Conservation (phyloP, 2,888 invertebrate genomes). For the Periphyllus acericola region DNA sequence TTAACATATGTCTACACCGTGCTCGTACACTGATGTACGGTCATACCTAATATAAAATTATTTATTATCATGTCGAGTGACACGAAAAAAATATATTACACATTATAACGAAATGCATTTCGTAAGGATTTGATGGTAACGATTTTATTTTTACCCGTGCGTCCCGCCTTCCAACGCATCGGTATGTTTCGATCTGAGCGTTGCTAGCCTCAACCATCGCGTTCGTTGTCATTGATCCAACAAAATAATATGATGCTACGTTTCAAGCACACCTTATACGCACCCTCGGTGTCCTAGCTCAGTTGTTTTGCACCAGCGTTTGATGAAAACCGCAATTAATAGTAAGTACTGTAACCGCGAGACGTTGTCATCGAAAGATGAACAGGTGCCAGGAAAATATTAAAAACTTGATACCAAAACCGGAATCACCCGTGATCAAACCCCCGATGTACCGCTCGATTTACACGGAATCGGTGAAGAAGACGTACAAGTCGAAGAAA, state of each 20-base stretch:
- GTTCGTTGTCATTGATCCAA: neutral
- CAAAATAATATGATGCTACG: neutral
- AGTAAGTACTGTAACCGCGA: neutral
- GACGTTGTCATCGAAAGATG: too few relatives aligned
- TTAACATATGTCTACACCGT: too few relatives aligned
- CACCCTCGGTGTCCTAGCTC: neutral
- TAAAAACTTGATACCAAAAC: too few relatives aligned
- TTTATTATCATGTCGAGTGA: too few relatives aligned
- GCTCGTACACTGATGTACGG: too few relatives aligned
- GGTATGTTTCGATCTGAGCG: neutral
- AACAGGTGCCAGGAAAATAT: too few relatives aligned
- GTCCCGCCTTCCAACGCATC: neutral
- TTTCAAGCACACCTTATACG: neutral
- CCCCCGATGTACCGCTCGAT: conserved; percentile 67
- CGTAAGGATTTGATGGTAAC: too few relatives aligned
- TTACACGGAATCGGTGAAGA: conserved; percentile 67
- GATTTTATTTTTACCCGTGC: too few relatives aligned
- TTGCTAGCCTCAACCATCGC: neutral
- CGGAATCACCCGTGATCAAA: too few relatives aligned
- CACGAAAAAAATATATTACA: too few relatives aligned
- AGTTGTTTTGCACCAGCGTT: neutral
- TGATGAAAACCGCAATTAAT: neutral
- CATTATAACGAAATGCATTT: too few relatives aligned
- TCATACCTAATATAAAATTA: too few relatives aligned
- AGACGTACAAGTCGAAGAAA: conserved; percentile 47